phyloP scores from a whole-genome alignment of 2,888 invertebrate genomes.

The Meteorus colon region DNA sequence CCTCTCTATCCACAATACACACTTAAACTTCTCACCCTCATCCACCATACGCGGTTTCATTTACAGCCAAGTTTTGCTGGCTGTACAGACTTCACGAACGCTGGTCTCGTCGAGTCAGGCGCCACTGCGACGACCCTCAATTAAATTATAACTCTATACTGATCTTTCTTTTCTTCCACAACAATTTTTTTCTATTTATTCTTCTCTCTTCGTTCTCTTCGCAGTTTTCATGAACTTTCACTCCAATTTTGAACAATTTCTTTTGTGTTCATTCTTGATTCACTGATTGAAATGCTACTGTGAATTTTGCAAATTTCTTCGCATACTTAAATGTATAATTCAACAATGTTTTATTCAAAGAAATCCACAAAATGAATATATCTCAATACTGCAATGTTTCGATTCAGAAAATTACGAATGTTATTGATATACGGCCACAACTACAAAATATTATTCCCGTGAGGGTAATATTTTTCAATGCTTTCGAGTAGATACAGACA shows the following conservation, averaged over 20 bases:
- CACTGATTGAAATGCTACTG: too few relatives aligned
- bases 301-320: too few relatives aligned
- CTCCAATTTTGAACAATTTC: neutral
- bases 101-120: constrained; percentile 36
- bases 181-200: constrained; percentile 20
- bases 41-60: constrained; percentile 54
- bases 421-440: too few relatives aligned
- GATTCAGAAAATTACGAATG: too few relatives aligned
- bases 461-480: neutral
- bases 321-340: too few relatives aligned
- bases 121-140: constrained; percentile 41
- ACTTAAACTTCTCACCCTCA: constrained; percentile 29
- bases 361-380: too few relatives aligned
- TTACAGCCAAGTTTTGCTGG: constrained; percentile 55
- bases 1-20: neutral
- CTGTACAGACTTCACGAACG: constrained; percentile 31
- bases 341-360: too few relatives aligned
- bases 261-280: too few relatives aligned
- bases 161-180: constrained; percentile 29
- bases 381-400: too few relatives aligned
- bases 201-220: constrained; percentile 33
- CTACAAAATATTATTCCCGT: too few relatives aligned
- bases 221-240: constrained; percentile 11
- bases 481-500: neutral
- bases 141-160: constrained; percentile 46